Evolutionary conservation across 2,113 vertebrate genomes (phyloP), one percentile per base, ranked within the genome.

Genomic region (Tragelaphus buxtoni): DNA sequence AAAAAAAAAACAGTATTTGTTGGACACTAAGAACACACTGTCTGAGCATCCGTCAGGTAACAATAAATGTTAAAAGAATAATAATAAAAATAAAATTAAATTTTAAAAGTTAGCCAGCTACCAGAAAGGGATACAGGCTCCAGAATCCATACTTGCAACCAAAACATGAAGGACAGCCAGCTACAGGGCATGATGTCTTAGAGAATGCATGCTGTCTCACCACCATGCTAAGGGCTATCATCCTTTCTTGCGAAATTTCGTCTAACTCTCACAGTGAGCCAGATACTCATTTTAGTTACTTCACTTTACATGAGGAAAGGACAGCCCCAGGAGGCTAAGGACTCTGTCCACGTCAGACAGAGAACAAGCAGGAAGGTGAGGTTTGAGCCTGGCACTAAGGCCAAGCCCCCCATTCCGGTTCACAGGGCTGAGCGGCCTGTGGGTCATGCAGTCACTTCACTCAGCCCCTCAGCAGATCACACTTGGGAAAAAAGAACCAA

Each of bases 371-470:
- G 49, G 76, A 91, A 22, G 60, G 14, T 9, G 6, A 17, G 61
- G 17, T 16, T 28, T 47, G 86, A 49, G 55, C 35, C 9, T 2
- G 35, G n/a, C 35, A 0, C 56, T 53, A 65, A 35, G 0, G 0
- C 47, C 7, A 2, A 42, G 60, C 16, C 14, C 60, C 1, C 0
- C 0, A 26, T 9, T 24, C 45, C n/a, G 2, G 4, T 1, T 32
- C 56, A 8, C 76, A 11, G 55, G 3, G 14, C 30, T 16, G 12
- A 82, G 9, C 0, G 0, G 6, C 11, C 4, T 0, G 6, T 9
- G 14, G 2, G 24, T 0, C 2, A 1, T 0, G 0, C 1, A 4
- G 22, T 22, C 3, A 3, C 17, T 7, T 7, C 10, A 4, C 20
- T 35, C 10, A 10, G 17, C 1, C 3, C 65, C 35, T 83, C 14